These are phyloP conservation scores for Petrocephalus microphthalmus DNA, from an alignment of 2,113 vertebrate genomes.

Conservation along the genomic window DNA sequence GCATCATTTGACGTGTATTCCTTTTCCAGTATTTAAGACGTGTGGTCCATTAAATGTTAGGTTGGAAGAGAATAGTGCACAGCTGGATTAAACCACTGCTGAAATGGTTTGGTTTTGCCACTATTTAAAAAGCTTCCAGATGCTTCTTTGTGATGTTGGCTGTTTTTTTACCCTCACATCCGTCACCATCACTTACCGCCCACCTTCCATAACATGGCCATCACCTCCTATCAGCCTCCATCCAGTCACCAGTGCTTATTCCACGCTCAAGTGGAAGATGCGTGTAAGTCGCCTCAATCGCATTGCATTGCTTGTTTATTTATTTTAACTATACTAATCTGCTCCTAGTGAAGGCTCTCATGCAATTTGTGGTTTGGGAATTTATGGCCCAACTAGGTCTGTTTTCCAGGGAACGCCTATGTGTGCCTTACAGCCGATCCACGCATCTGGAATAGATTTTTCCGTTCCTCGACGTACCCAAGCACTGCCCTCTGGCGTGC, in stretches of 20 bases:
- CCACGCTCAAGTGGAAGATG: neutral
- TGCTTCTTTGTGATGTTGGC: constrained; percentile 36
- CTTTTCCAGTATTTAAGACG: constrained; percentile 49
- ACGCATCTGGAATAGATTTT: constrained; percentile 64
- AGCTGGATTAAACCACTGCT: constrained; percentile 21
- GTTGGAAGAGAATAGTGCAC: constrained; percentile 10
- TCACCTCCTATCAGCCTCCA: neutral
- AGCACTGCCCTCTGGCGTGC: constrained; percentile 32
- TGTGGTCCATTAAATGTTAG: constrained; percentile 35
- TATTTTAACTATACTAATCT: constrained; percentile 36
- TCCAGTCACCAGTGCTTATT: neutral
- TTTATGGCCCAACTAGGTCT: constrained; percentile 63
- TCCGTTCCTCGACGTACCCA: constrained; percentile 49
- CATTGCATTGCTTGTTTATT: constrained; percentile 10
- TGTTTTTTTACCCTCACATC: neutral
- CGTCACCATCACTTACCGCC: neutral
- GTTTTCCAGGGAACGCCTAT: constrained; percentile 60
- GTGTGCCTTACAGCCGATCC: constrained; percentile 41
- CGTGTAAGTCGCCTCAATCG: neutral
- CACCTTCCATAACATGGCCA: constrained; percentile 11
- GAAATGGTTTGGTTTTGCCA: constrained; percentile 41
- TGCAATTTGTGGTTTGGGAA: constrained; percentile 70
- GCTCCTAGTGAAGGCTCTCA: constrained; percentile 62
- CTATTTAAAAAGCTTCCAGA: constrained; percentile 41
- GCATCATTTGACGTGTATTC: constrained; percentile 46